Evolutionary conservation across 1,140 invertebrate species (phyloP).

Genomic region (Diprion similis): DNA sequence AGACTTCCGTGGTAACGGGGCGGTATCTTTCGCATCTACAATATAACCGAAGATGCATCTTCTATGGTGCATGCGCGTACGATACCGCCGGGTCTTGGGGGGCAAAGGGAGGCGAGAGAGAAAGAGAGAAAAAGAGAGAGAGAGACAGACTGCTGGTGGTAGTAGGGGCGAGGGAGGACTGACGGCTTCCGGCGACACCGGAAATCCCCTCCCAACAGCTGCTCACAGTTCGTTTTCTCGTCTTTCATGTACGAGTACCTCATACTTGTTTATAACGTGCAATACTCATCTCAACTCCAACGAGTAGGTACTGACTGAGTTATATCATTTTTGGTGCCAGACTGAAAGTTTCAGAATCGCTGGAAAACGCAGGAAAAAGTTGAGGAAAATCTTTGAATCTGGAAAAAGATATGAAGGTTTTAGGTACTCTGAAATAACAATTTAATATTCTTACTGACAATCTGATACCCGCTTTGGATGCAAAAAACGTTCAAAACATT

Average conservation of each 20-base stretch:
- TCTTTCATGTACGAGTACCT: neutral
- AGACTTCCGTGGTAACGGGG: slow-evolving; percentile 1
- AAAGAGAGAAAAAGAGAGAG: neutral
- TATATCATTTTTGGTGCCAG: no score
- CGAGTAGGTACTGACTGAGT: no score
- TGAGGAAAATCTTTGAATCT: no score
- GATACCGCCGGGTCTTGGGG: neutral
- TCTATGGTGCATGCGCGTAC: neutral
- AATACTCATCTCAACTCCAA: no score
- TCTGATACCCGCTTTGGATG: no score
- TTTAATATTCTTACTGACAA: no score
- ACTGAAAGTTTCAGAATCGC: no score
- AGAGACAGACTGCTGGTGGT: no score
- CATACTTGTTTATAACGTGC: neutral
- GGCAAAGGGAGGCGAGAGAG: neutral
- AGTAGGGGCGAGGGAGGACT: neutral
- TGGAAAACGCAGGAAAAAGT: no score
- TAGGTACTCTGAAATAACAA: no score
- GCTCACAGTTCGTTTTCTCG: neutral
- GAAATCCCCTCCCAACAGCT: neutral
- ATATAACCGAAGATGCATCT: neutral
- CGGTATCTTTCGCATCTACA: slow-evolving; percentile 7
- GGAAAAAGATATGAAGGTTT: no score
- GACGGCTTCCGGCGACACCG: neutral
- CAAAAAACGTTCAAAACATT: no score